A percentile compares a stretch with the other conserved stretches of the same genome.
These are phyloP conservation scores for Riparia riparia DNA, from an alignment of 2,113 vertebrate genomes.

Conservation along the genomic window DNA sequence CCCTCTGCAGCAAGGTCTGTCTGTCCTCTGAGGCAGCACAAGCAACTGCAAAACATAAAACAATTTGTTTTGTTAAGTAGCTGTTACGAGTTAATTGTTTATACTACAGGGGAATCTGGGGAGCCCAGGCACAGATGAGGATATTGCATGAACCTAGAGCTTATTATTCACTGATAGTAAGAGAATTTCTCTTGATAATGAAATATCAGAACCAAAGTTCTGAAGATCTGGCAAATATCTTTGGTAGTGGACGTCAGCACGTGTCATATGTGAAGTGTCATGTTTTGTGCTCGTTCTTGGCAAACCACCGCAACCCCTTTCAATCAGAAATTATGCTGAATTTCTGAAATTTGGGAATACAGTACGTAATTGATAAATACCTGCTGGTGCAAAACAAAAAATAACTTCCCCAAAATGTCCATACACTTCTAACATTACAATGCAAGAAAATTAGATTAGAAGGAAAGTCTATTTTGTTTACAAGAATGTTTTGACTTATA, in stretches of 20 bases:
- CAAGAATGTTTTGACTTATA: background rate
- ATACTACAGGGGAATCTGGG: background rate
- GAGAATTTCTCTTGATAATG: background rate
- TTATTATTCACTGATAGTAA: background rate
- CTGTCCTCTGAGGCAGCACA: background rate
- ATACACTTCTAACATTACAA: background rate
- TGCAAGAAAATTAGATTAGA: background rate
- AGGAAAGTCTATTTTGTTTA: background rate
- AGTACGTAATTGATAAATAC: background rate
- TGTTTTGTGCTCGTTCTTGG: background rate
- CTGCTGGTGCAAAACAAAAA: background rate
- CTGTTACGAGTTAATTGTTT: background rate
- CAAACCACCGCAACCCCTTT: background rate
- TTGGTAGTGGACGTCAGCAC: background rate
- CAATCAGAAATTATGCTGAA: background rate
- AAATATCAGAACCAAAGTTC: background rate
- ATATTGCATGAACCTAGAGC: background rate
- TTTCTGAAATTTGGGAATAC: background rate
- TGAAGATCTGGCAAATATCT: background rate
- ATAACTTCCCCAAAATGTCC: background rate
- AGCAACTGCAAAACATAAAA: background rate
- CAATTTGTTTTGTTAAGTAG: background rate
- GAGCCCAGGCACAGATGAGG: background rate
- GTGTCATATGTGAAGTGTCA: rapidly evolving
- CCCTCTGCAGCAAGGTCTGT: background rate